Evolutionary conservation across 2,888 invertebrate genomes (phyloP), one percentile per base, ranked within the genome.

Genomic region (Zaprionus obscuricornis): DNA sequence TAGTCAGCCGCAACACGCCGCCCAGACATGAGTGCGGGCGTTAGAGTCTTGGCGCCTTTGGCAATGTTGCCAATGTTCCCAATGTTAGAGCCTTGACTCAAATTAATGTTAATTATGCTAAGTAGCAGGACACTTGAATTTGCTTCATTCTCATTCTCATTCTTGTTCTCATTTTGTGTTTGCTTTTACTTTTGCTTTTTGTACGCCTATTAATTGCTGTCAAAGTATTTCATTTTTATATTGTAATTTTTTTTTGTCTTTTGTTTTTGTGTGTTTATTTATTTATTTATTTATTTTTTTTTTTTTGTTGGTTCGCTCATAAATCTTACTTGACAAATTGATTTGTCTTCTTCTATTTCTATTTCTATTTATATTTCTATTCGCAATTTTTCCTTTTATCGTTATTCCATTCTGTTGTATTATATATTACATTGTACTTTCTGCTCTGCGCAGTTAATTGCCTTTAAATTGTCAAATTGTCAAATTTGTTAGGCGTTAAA

Each of bases 391-490:
- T 10, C 24, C 13, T 17, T 36, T 10, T 26, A 34, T 1, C 5
- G 27, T 13, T 36, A 27, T 24, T 42, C 5, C 22, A 50, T 52
- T 57, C 18, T 33, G 42, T 10, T 46, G 11, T 29, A 54, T 14
- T 27, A 55, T 52, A 36, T 33, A 34, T 57, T n/a, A n/a, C n/a
- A n/a, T n/a, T n/a, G n/a, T n/a, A n/a, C n/a, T n/a, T 39, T 17
- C 13, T 4, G 8, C 20, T 20, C n/a, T n/a, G n/a, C n/a, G n/a
- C n/a, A n/a, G 50, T 66, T 77, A 84, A 77, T 77, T 81, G 68
- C 62, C 60, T 43, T 52, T 17, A 62, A 76, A 71, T 55, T 65
- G 64, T 42, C 54, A 45, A 36, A 45, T 33, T 45, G 10, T 20
- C 45, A 46, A 66, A 73, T 79, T 71, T 65, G 63, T 51, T n/a